Evolutionary conservation across 1,140 invertebrate species (phyloP), one percentile per base, ranked within the genome.

Genomic region (Eurosta solidaginis): DNA sequence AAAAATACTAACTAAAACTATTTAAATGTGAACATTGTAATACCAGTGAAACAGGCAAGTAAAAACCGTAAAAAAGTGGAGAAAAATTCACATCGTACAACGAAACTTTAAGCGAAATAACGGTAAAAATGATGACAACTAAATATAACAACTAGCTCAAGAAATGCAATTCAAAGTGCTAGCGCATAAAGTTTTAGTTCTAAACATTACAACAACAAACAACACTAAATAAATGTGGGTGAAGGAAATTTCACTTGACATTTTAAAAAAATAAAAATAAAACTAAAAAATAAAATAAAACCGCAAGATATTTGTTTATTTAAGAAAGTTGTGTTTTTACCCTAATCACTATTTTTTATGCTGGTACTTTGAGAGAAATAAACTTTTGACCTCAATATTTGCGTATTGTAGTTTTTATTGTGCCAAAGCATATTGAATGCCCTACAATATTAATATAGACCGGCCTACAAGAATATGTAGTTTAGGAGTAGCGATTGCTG

Each of bases 231-330:
- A 42, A 74, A 45, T 40, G 44, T 74, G 44, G 73, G 73, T 74
- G 73, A 74, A 74, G 73, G 44, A 74, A 74, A 74, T 74, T 44
- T 47, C 29, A 45, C 42, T 74, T 74, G 73, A 74, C 73, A 74
- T 74, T 74, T 74, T 47, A 10, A 33, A 22, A 20, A 74, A n/a
- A 40, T 54, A 10, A 10, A 52, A n/a, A 22, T 27, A 6, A 10
- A 42, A 10, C 59, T 2, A 20, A 68, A 2, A 36, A 20, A 59
- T 59, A n/a, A 3, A 36, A 59, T n/a, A n/a, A n/a, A n/a, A 59
- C 54, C 29, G 17, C 54, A 59, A 59, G 5, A 17, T 59, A 17
- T 33, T 59, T 59, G 50, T 27, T 9, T 22, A 27, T 25, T 22
- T 2, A 59, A 36, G 33, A 29, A n/a, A 17, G 20, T 14, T 2